phyloP scores from a whole-genome alignment of 2,113 vertebrate species.

The Aspidoscelis tigris region DNA sequence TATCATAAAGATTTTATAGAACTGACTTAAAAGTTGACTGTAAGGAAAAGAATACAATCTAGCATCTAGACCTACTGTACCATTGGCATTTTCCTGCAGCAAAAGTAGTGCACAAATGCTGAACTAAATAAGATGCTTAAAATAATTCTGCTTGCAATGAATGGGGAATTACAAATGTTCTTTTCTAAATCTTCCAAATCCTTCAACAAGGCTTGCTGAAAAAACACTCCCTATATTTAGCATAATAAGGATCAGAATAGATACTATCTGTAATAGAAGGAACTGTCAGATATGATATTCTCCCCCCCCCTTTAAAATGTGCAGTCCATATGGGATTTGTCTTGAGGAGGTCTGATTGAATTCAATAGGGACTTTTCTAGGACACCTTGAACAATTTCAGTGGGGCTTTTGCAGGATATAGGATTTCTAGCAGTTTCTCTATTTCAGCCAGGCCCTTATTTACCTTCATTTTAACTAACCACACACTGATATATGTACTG shows the following conservation, averaged over 20 bases:
- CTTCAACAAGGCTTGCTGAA: not conserved
- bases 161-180: not conserved
- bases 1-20: not conserved
- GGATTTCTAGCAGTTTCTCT: not conserved
- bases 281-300: not conserved
- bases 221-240: not conserved
- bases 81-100: too few species aligned
- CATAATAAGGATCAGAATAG: not conserved
- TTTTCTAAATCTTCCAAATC: not conserved
- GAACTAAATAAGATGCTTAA: too few species aligned
- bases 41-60: not conserved
- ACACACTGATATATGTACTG: not conserved
- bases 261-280: not conserved
- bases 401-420: not conserved
- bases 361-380: not conserved
- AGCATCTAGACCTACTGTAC: not conserved
- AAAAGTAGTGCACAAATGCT: too few species aligned
- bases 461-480: not conserved
- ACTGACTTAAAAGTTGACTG: not conserved
- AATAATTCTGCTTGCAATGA: not conserved
- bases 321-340: not conserved
- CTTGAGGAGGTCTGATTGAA: not conserved
- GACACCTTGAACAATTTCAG: not conserved
- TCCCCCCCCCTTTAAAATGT: not conserved
- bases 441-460: too few species aligned